phyloP scores from a whole-genome alignment of 2,797 vertebrate species.

The Lacerta viridis region DNA sequence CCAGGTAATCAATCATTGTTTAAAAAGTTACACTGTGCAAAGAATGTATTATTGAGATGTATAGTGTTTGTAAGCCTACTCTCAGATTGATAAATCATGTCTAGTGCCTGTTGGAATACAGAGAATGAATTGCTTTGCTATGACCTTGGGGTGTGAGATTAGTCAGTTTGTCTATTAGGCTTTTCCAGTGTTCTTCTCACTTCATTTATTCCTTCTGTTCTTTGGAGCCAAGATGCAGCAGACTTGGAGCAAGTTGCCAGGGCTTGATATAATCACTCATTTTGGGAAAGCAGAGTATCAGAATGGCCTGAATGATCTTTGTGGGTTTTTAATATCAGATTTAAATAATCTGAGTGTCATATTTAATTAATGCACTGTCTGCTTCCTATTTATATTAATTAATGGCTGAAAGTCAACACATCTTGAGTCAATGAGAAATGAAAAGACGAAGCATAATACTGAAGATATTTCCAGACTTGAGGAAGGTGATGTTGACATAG shows the following conservation, averaged over 20 bases:
- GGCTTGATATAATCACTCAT: constrained; percentile 69
- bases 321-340: constrained; percentile 63
- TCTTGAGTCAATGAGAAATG: constrained; percentile 59
- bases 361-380: constrained; percentile 74
- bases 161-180: constrained; percentile 79
- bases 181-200: constrained; percentile 79
- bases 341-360: constrained; percentile 76
- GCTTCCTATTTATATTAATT: constrained; percentile 75
- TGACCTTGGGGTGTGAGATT: constrained; percentile 82
- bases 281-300: constrained; percentile 68
- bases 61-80: constrained; percentile 80
- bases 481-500: constrained; percentile 3
- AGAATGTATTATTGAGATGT: constrained; percentile 84
- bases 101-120: constrained; percentile 77
- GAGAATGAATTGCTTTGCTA: constrained; percentile 79
- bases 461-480: constrained; percentile 24
- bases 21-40: constrained; percentile 78
- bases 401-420: constrained; percentile 67
- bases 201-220: constrained; percentile 80
- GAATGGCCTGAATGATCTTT: constrained; percentile 69
- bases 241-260: constrained; percentile 62
- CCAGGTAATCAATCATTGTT: constrained; percentile 79
- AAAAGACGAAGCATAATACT: constrained; percentile 43
- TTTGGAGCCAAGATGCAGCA: constrained; percentile 53
- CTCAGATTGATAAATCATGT: constrained; percentile 82